phyloP scores from a whole-genome alignment of 2,113 vertebrate species.

The Sander vitreus region DNA sequence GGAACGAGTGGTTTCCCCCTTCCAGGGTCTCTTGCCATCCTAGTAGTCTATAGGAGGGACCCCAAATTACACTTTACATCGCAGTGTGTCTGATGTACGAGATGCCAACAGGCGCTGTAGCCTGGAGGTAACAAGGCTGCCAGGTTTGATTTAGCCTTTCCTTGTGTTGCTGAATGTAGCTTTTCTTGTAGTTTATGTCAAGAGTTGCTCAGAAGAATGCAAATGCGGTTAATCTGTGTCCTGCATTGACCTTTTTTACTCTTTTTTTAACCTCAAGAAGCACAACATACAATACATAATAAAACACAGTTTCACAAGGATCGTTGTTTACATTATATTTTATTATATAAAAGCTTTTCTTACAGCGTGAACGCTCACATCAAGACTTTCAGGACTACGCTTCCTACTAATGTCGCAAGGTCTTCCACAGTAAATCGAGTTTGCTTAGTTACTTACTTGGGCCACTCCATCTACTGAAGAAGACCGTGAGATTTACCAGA shows the following conservation, averaged over 20 bases:
- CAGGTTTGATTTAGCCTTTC: conserved; percentile 51
- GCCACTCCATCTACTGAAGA: background rate
- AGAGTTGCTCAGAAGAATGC: conserved; percentile 15
- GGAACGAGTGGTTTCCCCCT: conserved; percentile 56
- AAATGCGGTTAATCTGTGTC: conserved; percentile 20
- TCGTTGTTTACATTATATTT: background rate
- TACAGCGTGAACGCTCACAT: background rate
- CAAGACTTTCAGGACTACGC: no score
- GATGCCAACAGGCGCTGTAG: conserved; percentile 25
- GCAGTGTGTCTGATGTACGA: conserved; percentile 28
- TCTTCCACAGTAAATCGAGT: background rate
- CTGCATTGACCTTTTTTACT: conserved; percentile 21
- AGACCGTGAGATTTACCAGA: background rate
- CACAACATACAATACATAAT: background rate
- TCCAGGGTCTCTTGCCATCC: conserved; percentile 53
- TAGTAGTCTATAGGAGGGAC: conserved; percentile 33
- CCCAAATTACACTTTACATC: conserved; percentile 26
- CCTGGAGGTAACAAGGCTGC: conserved; percentile 43
- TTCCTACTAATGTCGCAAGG: background rate
- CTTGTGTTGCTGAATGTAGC: conserved; percentile 17
- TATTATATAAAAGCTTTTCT: background rate
- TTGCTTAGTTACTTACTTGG: background rate
- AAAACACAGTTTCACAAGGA: background rate
- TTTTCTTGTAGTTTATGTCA: background rate
- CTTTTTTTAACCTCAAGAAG: background rate